These are phyloP conservation scores for Caenorhabditis angaria DNA, from an alignment of 2,888 invertebrate genomes.

Conservation along the genomic window DNA sequence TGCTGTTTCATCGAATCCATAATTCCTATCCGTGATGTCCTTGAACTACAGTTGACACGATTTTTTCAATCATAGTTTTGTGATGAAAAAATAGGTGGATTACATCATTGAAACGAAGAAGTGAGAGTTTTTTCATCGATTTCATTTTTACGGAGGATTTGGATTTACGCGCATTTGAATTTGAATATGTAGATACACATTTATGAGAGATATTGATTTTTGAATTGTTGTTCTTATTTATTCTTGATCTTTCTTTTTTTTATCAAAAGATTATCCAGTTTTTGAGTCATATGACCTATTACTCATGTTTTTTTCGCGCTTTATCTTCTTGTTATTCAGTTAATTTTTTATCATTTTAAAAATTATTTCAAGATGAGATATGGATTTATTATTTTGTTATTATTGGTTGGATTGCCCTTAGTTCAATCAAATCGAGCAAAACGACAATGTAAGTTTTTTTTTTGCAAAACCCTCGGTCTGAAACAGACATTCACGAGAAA, in stretches of 20 bases:
- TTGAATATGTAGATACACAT: too few relatives aligned
- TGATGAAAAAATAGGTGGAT: conserved; percentile 21
- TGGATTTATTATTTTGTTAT: conserved; percentile 2
- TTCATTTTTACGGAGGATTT: background rate
- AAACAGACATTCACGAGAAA: too few relatives aligned
- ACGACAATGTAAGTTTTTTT: conserved; percentile 25
- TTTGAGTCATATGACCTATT: conserved; percentile 2
- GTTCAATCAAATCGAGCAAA: conserved; percentile 23
- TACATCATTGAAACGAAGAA: conserved; percentile 27
- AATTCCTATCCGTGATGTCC: conserved; percentile 13
- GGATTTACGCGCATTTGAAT: background rate
- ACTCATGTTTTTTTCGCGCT: background rate
- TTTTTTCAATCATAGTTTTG: conserved; percentile 11
- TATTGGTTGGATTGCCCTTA: conserved; percentile 12
- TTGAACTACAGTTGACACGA: conserved; percentile 34
- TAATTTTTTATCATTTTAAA: background rate
- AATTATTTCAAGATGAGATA: background rate
- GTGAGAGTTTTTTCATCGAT: conserved; percentile 18
- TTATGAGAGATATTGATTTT: background rate
- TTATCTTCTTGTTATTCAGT: background rate
- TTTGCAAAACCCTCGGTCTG: too few relatives aligned
- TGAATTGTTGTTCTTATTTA: background rate
- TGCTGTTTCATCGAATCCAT: conserved; percentile 9
- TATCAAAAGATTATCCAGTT: background rate
- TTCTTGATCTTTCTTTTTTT: background rate